Base-by-base conservation (phyloP, 2,888 invertebrate species). In the Byasa hedistus region DNA sequence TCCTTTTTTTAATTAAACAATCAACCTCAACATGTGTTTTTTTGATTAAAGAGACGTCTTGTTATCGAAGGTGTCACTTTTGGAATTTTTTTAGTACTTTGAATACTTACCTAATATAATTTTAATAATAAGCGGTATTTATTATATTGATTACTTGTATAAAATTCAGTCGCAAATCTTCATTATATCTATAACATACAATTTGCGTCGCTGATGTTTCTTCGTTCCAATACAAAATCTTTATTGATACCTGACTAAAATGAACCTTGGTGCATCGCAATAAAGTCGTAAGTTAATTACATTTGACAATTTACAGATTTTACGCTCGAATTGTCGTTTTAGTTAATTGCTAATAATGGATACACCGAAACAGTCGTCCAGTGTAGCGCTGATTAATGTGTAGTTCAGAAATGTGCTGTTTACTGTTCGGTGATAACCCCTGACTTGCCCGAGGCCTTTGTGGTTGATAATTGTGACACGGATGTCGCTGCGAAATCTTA, bases 381-480 rank as follows among this genome's bases (percentile, higher is more conserved):
- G 57, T 44, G 66, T 69, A 70, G 64, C 70, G 68, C 66, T 71
- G 73, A 71, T 68, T 71, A 69, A 69, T 62, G 57, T 66, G 68
- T 72, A 66, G 71, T 72, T 69, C 69, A 61, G 61, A 65, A 66
- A 70, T 72, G 69, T 77, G 75, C 75, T 82, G 80, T 82, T 81
- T 81, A 72, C 78, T 70, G 70, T 70, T 64, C 19, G 4, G 4
- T 39, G 85, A 85, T 85, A 85, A 82, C 83, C 81, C 73, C 57
- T 60, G 69, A 21, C 56, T 63, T 69, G 66, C 71, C 69, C 73
- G 71, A 72, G 77, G 77, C 78, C 79, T 76, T 70, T 75, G 68
- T 64, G 70, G 69, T 72, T 69, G 81, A 81, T 83, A 79, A 65
- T 68, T 62, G 65, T 36, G 69, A 63, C 66, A 63, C 66, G 60